Base-by-base conservation (phyloP, 2,888 invertebrate species). In the Alloplasta piceator region DNA sequence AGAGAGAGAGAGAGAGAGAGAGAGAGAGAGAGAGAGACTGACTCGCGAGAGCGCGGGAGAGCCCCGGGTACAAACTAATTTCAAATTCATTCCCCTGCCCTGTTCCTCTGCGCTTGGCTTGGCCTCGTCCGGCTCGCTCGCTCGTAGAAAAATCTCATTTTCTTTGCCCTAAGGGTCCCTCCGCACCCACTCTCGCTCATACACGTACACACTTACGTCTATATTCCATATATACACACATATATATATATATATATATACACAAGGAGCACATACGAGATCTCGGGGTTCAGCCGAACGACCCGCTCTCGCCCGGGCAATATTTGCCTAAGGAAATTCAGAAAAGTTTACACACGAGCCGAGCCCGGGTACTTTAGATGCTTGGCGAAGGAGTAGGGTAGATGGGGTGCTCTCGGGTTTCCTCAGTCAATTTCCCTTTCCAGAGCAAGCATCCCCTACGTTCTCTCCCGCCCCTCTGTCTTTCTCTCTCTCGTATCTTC, bases 321-420 rank as follows among this genome's bases (percentile, higher is more conserved):
- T 91, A 91, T 91, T 91, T 91, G 90, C 91, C 89, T 90, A 91
- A 91, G 91, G 89, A 90, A 91, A 91, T 91, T 91, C 89, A 90
- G 88, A 87, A 89, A 90, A 91, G 90, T 91, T 91, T 90, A 90
- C 91, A 88, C 90, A 91, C 88, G 90, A 88, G 86, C 86, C 87
- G 82, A 68, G 83, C 75, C 85, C 85, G 84, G 86, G 85, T 84
- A 85, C 85, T 86, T 88, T 85, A 77, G 74, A 77, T 74, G 68
- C 68, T 72, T 43, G 72, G 55, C 12, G 52, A 14, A 83, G 80
- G 56, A 58, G 61, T 67, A 71, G 55, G 76, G 74, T 78, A 66
- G 70, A 68, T 48, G 72, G 58, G 63, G 36, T 5, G 70, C 74
- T 66, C 60, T 46, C 80, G 76, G 82, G 75, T 86, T 84, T 84